Base-by-base conservation (phyloP, 2,113 vertebrate species). In the Gymnarchus niloticus region DNA sequence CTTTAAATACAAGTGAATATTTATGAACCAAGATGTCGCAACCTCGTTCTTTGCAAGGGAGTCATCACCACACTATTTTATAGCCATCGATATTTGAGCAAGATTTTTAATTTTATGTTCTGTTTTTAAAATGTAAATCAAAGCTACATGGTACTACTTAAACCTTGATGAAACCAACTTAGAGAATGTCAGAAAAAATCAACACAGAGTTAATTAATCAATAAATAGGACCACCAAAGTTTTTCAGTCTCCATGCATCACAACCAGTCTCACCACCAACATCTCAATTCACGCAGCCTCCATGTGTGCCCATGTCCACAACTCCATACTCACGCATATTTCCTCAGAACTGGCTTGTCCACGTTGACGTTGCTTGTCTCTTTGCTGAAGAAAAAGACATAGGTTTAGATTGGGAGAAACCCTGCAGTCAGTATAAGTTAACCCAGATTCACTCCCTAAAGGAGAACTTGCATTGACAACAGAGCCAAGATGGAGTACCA, bases 281-380 rank as follows among this genome's bases (percentile, higher is more conserved):
- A 80, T 91, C 83, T 69, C 90, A 89, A 91, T 90, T 87, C 91
- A 93, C 91, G 90, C 91, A 90, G 7, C 85, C 83, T 88, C 6
- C 44, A 5, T 84, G 41, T 51, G 57, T 85, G 28, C 49, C 81
- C 69, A 73, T 65, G 28, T 80, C 76, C 77, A 51, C 61, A 77
- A 85, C n/a, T 41, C 92, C 87, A 90, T 97, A 99, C 97, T 99
- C 96, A 99, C 97, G 94, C 90, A 91, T 96, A 96, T 90, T 87
- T 96, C 93, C 90, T 97, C 91, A 98, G 95, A 93, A 97, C 93
- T 14, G 97, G 95, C 87, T 95, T 97, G 94, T 96, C 92, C 91
- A 89, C 94, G 89, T 87, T 94, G 87, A 94, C 91, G 86, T 91
- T 90, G 93, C 90, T 93, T 87, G 92, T 91, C 88, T 95, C 95